Evolutionary conservation across 2,113 vertebrate genomes (phyloP), one percentile per base, ranked within the genome.

Genomic region (Sinocyclocheilus rhinocerous): DNA sequence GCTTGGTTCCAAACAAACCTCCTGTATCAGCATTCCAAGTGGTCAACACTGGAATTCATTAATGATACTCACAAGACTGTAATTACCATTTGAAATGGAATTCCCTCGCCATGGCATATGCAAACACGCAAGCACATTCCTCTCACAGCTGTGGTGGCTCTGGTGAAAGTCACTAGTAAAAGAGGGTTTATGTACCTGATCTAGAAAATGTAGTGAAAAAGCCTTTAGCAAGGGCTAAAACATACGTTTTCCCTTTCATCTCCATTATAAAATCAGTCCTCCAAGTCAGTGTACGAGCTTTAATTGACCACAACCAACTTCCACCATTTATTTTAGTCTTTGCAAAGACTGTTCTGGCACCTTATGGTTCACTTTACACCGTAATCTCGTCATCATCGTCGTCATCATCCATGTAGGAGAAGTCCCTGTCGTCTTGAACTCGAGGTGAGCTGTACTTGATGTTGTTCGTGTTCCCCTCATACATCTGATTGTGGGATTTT

Each of bases 321-420:
- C 55, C 55, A n/a, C 4, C 55, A 4, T 3, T 61, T 42, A 36
- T 42, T 80, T n/a, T 61, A 39, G 33, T 42, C 76, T 36, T 55
- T 55, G 16, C 48, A 77, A 4, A 57, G 50, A 77, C 76, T 26
- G 24, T 69, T 77, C 50, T 57, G 76, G 26, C 26, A 77, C 50
- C 22, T 16, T 13, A 9, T 2, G 2, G 79, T 45, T 67, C 11
- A 18, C 4, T 79, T 90, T 93, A 99, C 90, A 99, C 97, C 8
- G 96, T 92, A 88, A 99, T 98, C 93, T 99, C 98, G 0, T 48
- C 45, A 45, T 99, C 97, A 0, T 97, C 96, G 6, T 98, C 97
- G 0, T 97, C 96, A 6, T 99, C 97, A 0, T 99, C 98, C 86
- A 98, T 97, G 33, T 97, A 99, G 1, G 96, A 96, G 92, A 99